Percentiles rank a stretch among this genome's conserved stretches.
phyloP scores from a whole-genome alignment of 1,140 invertebrate species.

The Vollenhovia emeryi region DNA sequence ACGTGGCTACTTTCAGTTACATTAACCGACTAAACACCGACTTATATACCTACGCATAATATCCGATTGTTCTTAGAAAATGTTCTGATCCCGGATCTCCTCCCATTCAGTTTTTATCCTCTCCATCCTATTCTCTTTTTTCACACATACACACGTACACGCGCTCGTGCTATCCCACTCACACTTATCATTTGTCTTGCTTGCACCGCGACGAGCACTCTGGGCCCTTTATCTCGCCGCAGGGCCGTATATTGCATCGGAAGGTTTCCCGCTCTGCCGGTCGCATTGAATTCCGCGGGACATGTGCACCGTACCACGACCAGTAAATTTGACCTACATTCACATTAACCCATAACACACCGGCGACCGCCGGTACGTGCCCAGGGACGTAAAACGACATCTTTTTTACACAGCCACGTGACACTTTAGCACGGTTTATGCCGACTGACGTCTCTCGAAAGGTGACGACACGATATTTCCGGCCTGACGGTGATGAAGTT shows the following conservation, averaged over 20 bases:
- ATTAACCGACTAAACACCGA: background rate
- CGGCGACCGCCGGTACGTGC: slow-evolving; percentile 38
- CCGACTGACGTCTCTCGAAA: slow-evolving; percentile 13
- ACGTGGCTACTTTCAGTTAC: background rate
- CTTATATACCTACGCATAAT: background rate
- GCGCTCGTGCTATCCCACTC: background rate
- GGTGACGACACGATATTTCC: background rate
- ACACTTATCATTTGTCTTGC: slow-evolving; percentile 25
- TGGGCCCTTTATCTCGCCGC: slow-evolving; percentile 51
- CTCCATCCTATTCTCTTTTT: background rate
- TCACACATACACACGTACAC: background rate
- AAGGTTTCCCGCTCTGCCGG: slow-evolving; percentile 57
- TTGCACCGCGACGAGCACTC: slow-evolving; percentile 42
- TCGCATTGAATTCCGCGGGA: slow-evolving; percentile 63
- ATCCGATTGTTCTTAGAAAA: background rate
- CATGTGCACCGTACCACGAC: slow-evolving; percentile 55
- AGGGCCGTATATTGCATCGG: slow-evolving; percentile 64
- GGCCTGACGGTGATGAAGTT: background rate
- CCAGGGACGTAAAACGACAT: slow-evolving; percentile 12
- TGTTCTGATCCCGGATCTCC: background rate
- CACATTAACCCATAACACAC: slow-evolving; percentile 36
- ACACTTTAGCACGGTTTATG: slow-evolving; percentile 25
- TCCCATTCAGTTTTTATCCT: background rate
- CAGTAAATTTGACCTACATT: slow-evolving; percentile 51
- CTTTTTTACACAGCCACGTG: slow-evolving; percentile 34